A percentile compares a stretch with the other conserved stretches of the same genome.
These are phyloP conservation scores for Merluccius polli DNA, from an alignment of 2,797 vertebrate genomes.

Conservation along the genomic window DNA sequence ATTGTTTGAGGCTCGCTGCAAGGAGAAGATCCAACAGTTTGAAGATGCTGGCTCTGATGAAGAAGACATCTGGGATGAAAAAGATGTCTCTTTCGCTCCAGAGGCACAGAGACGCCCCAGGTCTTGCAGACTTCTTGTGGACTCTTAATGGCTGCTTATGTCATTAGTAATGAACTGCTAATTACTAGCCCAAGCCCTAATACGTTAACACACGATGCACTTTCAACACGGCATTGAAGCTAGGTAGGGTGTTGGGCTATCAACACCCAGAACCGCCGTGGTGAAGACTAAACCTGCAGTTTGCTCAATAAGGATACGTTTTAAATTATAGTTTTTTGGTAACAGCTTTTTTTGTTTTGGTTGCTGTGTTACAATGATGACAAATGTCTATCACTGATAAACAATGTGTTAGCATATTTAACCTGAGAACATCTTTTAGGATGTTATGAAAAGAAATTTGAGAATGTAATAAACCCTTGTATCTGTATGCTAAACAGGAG, in stretches of 20 bases:
- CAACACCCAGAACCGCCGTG: no score
- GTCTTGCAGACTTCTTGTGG: conserved; percentile 57
- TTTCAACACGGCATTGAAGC: neutral
- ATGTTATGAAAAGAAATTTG: neutral
- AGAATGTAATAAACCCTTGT: neutral
- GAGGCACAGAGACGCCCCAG: conserved; percentile 90
- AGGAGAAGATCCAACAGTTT: conserved; percentile 98
- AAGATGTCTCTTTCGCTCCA: conserved; percentile 89
- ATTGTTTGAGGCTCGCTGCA: conserved; percentile 96
- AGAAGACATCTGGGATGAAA: conserved; percentile 98
- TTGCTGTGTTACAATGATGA: no score
- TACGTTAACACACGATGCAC: neutral
- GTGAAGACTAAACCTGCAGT: no score
- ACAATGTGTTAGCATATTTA: neutral
- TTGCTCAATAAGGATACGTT: no score
- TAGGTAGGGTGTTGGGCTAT: no score
- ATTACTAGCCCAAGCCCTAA: neutral
- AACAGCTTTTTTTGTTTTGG: no score
- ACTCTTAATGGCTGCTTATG: neutral
- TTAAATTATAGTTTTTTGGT: no score
- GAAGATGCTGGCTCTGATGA: conserved; percentile 96
- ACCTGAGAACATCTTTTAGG: neutral
- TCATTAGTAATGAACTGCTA: neutral
- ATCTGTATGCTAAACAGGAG: conserved; percentile 64
- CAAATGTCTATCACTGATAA: no score